Conservation (phyloP, 2,113 vertebrate genomes). For the Malurus elegans region DNA sequence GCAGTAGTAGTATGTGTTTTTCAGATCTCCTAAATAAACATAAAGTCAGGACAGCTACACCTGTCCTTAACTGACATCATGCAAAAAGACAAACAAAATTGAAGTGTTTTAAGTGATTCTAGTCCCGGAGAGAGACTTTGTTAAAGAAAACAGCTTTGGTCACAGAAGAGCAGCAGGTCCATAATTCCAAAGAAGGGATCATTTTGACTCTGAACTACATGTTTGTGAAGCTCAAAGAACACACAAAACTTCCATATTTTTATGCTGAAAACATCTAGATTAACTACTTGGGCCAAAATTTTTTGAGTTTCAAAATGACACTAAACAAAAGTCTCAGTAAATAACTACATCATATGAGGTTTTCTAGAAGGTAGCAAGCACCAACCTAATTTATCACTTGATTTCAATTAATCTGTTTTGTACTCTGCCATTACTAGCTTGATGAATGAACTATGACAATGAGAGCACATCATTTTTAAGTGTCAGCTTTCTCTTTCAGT, state of each 20-base stretch:
- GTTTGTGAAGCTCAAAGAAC: background rate
- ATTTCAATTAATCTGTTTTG: background rate
- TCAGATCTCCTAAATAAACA: background rate
- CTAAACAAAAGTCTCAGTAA: background rate
- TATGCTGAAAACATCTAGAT: background rate
- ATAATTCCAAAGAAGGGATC: background rate
- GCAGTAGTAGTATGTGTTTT: background rate
- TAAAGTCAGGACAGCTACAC: background rate
- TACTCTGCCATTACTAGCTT: background rate
- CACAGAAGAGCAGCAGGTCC: background rate
- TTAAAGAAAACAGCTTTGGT: background rate
- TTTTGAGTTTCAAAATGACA: background rate
- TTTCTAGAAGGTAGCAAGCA: background rate
- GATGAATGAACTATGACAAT: background rate
- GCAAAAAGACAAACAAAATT: background rate
- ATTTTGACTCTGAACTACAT: background rate
- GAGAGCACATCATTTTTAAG: background rate
- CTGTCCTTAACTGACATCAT: background rate
- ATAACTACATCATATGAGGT: background rate
- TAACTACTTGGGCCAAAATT: background rate
- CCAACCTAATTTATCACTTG: background rate
- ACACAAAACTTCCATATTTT: background rate
- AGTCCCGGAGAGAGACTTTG: background rate
- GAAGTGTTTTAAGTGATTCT: background rate
- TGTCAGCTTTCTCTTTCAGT: background rate